A percentile compares a stretch with the other conserved stretches of the same genome.
Evolutionary conservation across 2,113 vertebrate genomes (phyloP).

Genomic region (Physeter macrocephalus): DNA sequence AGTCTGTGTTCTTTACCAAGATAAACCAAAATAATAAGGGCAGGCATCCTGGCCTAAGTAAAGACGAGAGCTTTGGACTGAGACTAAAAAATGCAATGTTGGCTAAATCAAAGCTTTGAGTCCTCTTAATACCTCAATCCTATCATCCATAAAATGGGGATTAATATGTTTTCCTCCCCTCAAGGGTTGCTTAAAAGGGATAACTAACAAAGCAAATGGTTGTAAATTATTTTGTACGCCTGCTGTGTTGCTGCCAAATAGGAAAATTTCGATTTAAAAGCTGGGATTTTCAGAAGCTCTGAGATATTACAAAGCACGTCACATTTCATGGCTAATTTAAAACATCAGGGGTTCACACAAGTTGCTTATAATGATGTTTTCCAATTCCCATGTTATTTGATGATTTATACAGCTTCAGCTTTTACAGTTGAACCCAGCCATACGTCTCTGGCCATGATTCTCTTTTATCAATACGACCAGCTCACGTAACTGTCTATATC

Average conservation of each 20-base stretch:
- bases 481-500: slow-evolving; percentile 34
- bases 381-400: slow-evolving; percentile 40
- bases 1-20: neutral
- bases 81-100: slow-evolving; percentile 21
- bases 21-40: neutral
- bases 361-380: slow-evolving; percentile 66
- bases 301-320: slow-evolving; percentile 55
- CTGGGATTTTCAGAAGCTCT: slow-evolving; percentile 37
- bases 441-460: neutral
- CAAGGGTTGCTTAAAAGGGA: neutral
- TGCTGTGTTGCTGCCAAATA: slow-evolving; percentile 28
- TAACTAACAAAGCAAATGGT: slow-evolving; percentile 32
- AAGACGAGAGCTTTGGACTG: neutral
- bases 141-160: slow-evolving; percentile 52
- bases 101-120: neutral
- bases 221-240: slow-evolving; percentile 45
- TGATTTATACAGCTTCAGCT: slow-evolving; percentile 22
- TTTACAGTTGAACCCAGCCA: neutral
- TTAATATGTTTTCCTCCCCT: slow-evolving; percentile 34
- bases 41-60: neutral
- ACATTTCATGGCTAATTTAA: slow-evolving; percentile 68
- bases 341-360: slow-evolving; percentile 54
- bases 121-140: slow-evolving; percentile 37
- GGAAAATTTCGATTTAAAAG: slow-evolving; percentile 33
- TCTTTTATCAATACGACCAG: slow-evolving; percentile 45